A percentile compares a stretch with the other conserved stretches of the same genome.
These are phyloP conservation scores for Agrochola lychnidis DNA, from an alignment of 2,888 invertebrate species.

Conservation along the genomic window DNA sequence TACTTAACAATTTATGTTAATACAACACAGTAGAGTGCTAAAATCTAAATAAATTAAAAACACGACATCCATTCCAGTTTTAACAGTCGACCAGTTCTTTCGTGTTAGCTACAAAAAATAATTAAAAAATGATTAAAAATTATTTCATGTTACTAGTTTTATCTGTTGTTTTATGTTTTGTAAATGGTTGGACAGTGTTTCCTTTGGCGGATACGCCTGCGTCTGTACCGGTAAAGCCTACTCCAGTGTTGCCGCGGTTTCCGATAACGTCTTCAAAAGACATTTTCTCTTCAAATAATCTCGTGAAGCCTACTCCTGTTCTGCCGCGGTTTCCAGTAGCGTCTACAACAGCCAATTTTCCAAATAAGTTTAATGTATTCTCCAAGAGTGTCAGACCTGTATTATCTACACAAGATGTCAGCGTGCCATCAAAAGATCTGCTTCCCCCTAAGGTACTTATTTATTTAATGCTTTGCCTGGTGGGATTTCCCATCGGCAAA, in stretches of 20 bases:
- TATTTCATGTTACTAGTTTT: constrained; percentile 51
- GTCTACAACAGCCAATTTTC: constrained; percentile 17
- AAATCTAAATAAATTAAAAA: constrained; percentile 59
- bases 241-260: constrained; percentile 22
- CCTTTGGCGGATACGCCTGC: constrained; percentile 69
- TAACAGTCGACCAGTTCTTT: constrained; percentile 53
- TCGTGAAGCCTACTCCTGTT: constrained; percentile 43
- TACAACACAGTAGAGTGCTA: constrained; percentile 67
- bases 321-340: neutral
- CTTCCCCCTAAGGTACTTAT: constrained; percentile 75
- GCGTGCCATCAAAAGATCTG: constrained; percentile 67
- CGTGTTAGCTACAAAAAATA: constrained; percentile 37
- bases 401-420: constrained; percentile 33
- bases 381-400: constrained; percentile 18
- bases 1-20: constrained; percentile 73
- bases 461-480: neutral
- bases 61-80: constrained; percentile 63
- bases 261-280: neutral
- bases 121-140: constrained; percentile 61
- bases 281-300: neutral
- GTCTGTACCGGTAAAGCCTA: constrained; percentile 27
- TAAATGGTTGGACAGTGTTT: constrained; percentile 70
- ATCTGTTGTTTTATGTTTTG: constrained; percentile 54
- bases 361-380: constrained; percentile 8
- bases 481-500: neutral